Evolutionary conservation across 2,888 invertebrate species (phyloP).

Genomic region (Andrena dorsata): DNA sequence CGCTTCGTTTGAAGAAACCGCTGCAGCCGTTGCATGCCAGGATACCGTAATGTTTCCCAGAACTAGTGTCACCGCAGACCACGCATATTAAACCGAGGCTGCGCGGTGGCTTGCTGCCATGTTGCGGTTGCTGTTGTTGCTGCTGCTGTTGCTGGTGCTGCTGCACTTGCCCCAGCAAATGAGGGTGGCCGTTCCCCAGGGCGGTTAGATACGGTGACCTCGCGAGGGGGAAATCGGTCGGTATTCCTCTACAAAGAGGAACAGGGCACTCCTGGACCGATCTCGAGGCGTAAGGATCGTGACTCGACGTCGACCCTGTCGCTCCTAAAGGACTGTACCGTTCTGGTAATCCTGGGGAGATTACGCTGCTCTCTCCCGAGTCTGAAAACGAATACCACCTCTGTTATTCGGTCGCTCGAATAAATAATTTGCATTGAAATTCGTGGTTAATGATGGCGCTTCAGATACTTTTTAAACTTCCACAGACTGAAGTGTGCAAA

Average conservation of each 20-base stretch:
- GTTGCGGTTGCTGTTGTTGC: slow-evolving; percentile 76
- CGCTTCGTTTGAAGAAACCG: slow-evolving; percentile 99
- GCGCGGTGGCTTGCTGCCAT: slow-evolving; percentile 84
- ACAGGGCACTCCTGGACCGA: slow-evolving; percentile 83
- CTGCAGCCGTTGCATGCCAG: slow-evolving; percentile 99
- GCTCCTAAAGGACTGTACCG: slow-evolving; percentile 83
- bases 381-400: slow-evolving; percentile 73
- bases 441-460: no score
- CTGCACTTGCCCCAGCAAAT: slow-evolving; percentile 76
- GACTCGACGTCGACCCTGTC: slow-evolving; percentile 81
- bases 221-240: slow-evolving; percentile 80
- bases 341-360: slow-evolving; percentile 83
- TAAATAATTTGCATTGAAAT: no score
- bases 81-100: slow-evolving; percentile 95
- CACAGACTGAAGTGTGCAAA: no score
- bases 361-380: slow-evolving; percentile 83
- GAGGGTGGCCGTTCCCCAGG: slow-evolving; percentile 83
- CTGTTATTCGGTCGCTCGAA: slow-evolving; percentile 1
- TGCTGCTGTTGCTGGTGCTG: slow-evolving; percentile 77
- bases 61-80: slow-evolving; percentile 98
- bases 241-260: slow-evolving; percentile 82
- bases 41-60: slow-evolving; percentile 99
- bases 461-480: no score
- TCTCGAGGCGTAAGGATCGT: slow-evolving; percentile 81
- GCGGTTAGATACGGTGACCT: slow-evolving; percentile 83